phyloP scores from a whole-genome alignment of 2,797 vertebrate species.

The Coregonus suidteri region DNA sequence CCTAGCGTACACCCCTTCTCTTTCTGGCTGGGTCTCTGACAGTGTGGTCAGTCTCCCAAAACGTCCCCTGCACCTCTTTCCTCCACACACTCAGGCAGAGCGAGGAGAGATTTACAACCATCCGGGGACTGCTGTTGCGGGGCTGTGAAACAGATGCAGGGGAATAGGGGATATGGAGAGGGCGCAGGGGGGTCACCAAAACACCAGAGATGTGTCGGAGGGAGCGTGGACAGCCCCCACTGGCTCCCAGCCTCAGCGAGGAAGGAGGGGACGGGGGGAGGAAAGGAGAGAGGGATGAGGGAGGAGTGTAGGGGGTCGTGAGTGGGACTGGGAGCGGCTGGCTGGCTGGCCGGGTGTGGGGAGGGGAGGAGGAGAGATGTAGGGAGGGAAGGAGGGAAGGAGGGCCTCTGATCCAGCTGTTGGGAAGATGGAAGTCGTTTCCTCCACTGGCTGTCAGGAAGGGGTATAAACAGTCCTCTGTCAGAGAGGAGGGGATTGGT shows the following conservation, averaged over 20 bases:
- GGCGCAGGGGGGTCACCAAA: neutral
- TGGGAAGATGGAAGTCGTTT: conserved; percentile 71
- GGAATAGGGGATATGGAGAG: neutral
- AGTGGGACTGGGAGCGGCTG: conserved; percentile 24
- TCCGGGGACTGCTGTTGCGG: neutral
- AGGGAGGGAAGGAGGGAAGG: neutral
- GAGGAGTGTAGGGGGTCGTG: conserved; percentile 1
- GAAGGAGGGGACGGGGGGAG: conserved; percentile 30
- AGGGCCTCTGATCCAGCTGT: conserved; percentile 50
- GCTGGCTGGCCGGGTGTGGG: neutral
- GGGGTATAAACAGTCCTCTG: conserved; percentile 77
- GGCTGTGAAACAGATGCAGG: conserved; percentile 17
- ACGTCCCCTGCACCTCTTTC: conserved; percentile 19
- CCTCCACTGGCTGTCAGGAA: conserved; percentile 68
- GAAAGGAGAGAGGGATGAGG: neutral
- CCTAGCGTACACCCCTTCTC: conserved; percentile 21
- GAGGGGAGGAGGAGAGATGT: neutral
- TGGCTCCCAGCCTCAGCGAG: conserved; percentile 28
- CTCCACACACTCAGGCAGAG: neutral
- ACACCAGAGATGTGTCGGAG: conserved; percentile 1
- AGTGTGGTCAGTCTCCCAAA: conserved; percentile 34
- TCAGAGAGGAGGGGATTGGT: conserved; percentile 59
- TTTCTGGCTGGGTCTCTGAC: conserved; percentile 18
- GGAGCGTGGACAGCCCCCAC: conserved; percentile 16
- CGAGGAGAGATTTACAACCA: conserved; percentile 15